Base-by-base conservation (phyloP, 2,797 vertebrate species). In the Ispidina picta region DNA sequence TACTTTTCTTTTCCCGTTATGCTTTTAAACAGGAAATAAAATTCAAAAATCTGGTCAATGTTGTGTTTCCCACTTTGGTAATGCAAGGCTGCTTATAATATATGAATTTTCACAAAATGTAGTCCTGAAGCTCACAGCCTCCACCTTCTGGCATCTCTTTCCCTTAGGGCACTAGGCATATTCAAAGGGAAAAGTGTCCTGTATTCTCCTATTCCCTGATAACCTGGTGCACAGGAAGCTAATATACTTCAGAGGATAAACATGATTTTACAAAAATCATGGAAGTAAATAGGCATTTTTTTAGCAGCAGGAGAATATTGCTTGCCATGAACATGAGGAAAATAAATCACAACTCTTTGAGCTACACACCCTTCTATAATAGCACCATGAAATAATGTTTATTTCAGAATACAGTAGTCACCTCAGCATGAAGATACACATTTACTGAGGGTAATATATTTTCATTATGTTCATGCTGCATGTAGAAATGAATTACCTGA, bases 401-500 rank as follows among this genome's bases (percentile, higher is more conserved):
- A 39, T 84, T 79, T 51, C 35, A 68, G 46, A 31, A 51, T 28
- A 75, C 12, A 31, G 15, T 6, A 65, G 51, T 82, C 15, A 66
- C 18, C 14, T 88, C 18, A 77, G 22, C 29, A 75, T 15, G 18
- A 76, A 49, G 39, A 26, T 31, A 70, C 0, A 1, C 8, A 8
- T 72, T 80, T 66, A 65, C 26, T 65, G 29, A 62, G 84, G 22
- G 22, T 1, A 86, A 11, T 4, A 48, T 5, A 65, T 68, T 65
- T 73, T 80, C 78, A 68, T 68, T 35, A 83, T 8, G 28, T 51
- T 64, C 20, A 64, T 20, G 26, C 9, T 33, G 8, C 17, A 46
- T 3, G 3, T 54, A 54, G 39, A 84, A 82, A 75, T 4, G 0
- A 65, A 59, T 97, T 97, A 98, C 98, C 98, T 97, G 98, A 98